phyloP scores from a whole-genome alignment of 2,113 vertebrate genomes.

The Acrocephalus arundinaceus region DNA sequence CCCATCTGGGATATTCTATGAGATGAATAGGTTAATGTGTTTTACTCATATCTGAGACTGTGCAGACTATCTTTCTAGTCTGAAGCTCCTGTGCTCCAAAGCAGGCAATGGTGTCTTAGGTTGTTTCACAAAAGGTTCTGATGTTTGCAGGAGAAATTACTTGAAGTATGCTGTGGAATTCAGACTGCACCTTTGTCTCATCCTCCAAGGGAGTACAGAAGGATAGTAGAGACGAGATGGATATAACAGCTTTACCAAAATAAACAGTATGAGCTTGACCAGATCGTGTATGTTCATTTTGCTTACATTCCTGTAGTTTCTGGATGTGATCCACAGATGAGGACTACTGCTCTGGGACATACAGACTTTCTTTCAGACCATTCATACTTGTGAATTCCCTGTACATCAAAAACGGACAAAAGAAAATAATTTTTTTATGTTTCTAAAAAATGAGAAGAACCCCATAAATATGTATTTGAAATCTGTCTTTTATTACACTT shows the following conservation, averaged over 20 bases:
- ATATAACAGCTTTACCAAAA: background rate
- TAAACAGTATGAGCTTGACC: background rate
- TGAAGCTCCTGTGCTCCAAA: background rate
- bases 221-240: background rate
- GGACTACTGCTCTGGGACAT: background rate
- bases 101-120: background rate
- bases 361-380: background rate
- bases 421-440: background rate
- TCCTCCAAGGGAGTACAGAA: background rate
- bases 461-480: background rate
- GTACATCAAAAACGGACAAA: background rate
- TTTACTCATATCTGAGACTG: background rate
- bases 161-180: background rate
- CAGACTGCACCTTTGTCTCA: background rate
- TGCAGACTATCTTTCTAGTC: background rate
- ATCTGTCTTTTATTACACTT: background rate
- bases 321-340: background rate
- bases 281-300: background rate
- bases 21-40: background rate
- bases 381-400: background rate
- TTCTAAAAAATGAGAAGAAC: background rate
- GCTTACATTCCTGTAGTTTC: background rate
- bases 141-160: background rate
- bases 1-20: background rate
- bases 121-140: background rate